Base-by-base conservation (phyloP, 37 sponge, comb jelly and placozoan species). In the Geodia barretti region DNA sequence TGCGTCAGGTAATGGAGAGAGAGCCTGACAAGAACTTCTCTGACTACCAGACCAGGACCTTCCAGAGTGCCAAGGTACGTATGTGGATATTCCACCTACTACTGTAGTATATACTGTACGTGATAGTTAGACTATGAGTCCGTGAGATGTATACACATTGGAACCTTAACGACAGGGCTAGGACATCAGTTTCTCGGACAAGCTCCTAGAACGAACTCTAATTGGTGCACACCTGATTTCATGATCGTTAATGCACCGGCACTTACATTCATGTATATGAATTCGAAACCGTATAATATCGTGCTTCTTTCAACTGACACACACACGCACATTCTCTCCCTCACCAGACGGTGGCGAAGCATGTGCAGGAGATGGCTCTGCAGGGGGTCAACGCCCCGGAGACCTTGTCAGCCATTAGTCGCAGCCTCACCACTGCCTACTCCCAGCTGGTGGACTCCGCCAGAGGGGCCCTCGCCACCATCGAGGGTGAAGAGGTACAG, bases 41-140 rank as follows among this genome's bases (percentile, higher is more conserved):
- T 77, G 95, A 88, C 73, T 96, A 88, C 75, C 97, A 96, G 71
- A 79, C 75, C 3, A 73, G 41, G 28, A 80, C 86, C 34, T 82
- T 91, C 30, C 26, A 77, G 41, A 76, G 79, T 42, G 88, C 87
- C 75, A 88, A 88, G 79, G 85, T 37, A n/a, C n/a, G n/a, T n/a
- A n/a, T n/a, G n/a, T n/a, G n/a, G n/a, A n/a, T n/a, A n/a, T n/a
- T n/a, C n/a, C n/a, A n/a, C n/a, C n/a, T n/a, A n/a, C n/a, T n/a
- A n/a, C n/a, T n/a, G n/a, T n/a, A n/a, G n/a, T n/a, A n/a, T n/a
- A n/a, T n/a, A n/a, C n/a, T n/a, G n/a, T n/a, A n/a, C n/a, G n/a
- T n/a, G n/a, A n/a, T n/a, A n/a, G n/a, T n/a, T n/a, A n/a, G n/a
- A n/a, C n/a, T n/a, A n/a, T n/a, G n/a, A n/a, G n/a, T n/a, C n/a